These are phyloP conservation scores for Solenodon paradoxus DNA, from an alignment of 2,113 vertebrate species.

Conservation along the genomic window DNA sequence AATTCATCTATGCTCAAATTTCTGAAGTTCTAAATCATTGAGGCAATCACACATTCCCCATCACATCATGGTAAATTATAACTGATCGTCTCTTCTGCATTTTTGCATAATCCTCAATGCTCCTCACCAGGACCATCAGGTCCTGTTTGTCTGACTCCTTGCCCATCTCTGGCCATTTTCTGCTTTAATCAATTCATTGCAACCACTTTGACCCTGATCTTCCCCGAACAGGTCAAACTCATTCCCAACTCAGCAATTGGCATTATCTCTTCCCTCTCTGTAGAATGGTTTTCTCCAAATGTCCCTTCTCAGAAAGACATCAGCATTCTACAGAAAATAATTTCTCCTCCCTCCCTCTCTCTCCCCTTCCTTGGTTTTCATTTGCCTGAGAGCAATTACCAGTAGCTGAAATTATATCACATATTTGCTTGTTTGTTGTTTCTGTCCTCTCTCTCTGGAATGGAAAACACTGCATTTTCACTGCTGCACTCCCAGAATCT, in stretches of 20 bases:
- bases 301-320: not conserved
- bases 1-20: not conserved
- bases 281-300: not conserved
- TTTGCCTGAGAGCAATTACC: not conserved
- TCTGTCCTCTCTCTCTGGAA: not conserved
- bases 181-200: not conserved
- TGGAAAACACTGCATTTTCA: not conserved
- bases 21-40: not conserved
- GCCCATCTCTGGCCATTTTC: not conserved
- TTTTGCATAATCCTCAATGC: not conserved
- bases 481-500: not conserved
- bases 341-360: not conserved
- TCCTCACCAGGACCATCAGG: not conserved
- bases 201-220: not conserved
- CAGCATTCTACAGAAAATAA: not conserved
- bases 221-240: not conserved
- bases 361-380: not conserved
- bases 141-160: not conserved
- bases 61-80: not conserved
- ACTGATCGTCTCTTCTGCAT: not conserved
- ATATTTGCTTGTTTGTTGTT: not conserved
- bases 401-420: not conserved
- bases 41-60: not conserved
- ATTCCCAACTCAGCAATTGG: not conserved
- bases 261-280: not conserved